Evolutionary conservation across 2,113 vertebrate genomes (phyloP), one percentile per base, ranked within the genome.

Genomic region (Cnemophilus loriae): DNA sequence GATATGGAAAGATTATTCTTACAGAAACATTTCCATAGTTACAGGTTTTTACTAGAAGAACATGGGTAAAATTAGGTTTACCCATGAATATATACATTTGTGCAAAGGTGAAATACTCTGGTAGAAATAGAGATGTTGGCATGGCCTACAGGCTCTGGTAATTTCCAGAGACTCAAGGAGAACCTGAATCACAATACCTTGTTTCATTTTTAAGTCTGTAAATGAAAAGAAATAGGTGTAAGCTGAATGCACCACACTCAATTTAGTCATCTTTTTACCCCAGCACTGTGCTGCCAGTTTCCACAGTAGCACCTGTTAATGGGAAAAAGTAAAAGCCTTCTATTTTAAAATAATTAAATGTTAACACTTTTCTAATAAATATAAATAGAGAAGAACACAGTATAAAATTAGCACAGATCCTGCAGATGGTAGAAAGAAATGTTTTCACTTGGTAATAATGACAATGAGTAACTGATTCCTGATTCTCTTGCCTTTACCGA

Each of bases 401-500:
- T 63, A 59, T 33, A 57, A 84, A 95, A 95, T 95, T 87, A 89
- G 46, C 76, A 67, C 24, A 82, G 73, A 89, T 68, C 87, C 81
- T 96, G 57, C 90, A 87, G 56, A 68, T 91, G 90, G 91, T 88
- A 92, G 92, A 93, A 96, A 83, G 59, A 59, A 88, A 56, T 68
- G 28, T 94, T 95, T 95, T 92, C 61, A 35, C 89, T 97, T 61
- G 37, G 89, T 96, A 94, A 78, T 87, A 79, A 76, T 97, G 96
- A 95, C 93, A 97, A 74, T 47, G 70, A 93, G 68, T 89, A 92
- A 95, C 92, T 96, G 96, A 96, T 97, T 96, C 90, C 80, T 95
- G 67, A 78, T 86, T 97, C 84, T 67, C 81, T 94, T 88, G 83
- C 73, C 39, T 97, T 92, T 95, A 86, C 71, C 12, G 20, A 96